Evolutionary conservation across 2,797 vertebrate species (phyloP).

Genomic region (Emys orbicularis): DNA sequence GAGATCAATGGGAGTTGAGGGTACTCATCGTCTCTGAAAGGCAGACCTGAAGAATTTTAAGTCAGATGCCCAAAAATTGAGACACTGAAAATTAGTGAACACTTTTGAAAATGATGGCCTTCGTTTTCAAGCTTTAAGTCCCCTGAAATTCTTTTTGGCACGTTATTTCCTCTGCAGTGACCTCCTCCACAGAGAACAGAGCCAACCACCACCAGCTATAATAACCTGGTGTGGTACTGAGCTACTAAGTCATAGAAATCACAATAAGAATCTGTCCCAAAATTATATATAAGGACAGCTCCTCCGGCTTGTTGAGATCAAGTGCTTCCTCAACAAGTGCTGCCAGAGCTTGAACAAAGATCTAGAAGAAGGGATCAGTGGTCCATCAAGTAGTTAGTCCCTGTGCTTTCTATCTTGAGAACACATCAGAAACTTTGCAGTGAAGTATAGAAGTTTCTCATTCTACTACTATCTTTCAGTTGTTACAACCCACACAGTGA

Average conservation of each 20-base stretch:
- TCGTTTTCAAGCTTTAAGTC: not conserved
- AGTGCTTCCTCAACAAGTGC: not conserved
- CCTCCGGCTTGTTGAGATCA: not conserved
- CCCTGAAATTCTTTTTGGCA: not conserved
- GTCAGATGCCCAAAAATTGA: not conserved
- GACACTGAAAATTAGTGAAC: not conserved
- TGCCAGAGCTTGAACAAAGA: not conserved
- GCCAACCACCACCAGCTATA: not conserved
- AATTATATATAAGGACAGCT: not conserved
- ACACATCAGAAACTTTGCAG: not conserved
- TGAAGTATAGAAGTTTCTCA: not conserved
- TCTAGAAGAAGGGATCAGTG: not conserved
- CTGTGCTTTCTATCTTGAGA: not conserved
- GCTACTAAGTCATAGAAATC: not conserved
- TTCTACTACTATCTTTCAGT: not conserved
- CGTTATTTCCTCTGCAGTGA: not conserved
- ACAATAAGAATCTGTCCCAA: not conserved
- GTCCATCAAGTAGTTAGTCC: not conserved
- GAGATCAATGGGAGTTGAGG: not conserved
- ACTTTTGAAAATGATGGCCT: accelerated
- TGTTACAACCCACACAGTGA: conserved; percentile 13
- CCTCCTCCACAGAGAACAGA: not conserved
- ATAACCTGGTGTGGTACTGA: not conserved
- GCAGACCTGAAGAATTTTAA: not conserved
- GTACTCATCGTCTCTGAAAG: not conserved